A percentile compares a stretch with the other conserved stretches of the same genome.
Evolutionary conservation across 2,113 vertebrate genomes (phyloP).

Genomic region (Delphinapterus leucas): DNA sequence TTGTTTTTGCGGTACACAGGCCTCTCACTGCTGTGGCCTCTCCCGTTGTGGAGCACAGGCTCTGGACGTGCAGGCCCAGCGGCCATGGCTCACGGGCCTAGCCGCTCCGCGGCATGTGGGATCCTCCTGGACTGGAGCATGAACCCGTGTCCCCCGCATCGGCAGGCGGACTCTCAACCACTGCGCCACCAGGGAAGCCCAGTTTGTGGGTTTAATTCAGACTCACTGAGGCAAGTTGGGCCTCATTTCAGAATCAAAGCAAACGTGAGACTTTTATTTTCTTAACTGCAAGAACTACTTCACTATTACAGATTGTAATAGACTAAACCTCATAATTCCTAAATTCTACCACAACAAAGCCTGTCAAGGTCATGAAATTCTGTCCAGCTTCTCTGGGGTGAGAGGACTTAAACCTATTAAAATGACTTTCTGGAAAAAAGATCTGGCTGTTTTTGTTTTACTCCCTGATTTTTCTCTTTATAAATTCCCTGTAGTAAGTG

Average conservation of each 20-base stretch:
- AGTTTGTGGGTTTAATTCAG: neutral
- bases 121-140: too few species aligned
- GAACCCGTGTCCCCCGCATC: too few species aligned
- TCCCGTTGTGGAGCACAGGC: too few species aligned
- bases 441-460: neutral
- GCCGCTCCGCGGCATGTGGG: too few species aligned
- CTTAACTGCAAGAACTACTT: neutral
- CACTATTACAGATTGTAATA: neutral
- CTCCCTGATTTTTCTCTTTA: neutral
- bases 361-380: neutral
- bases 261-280: neutral
- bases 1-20: too few species aligned
- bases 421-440: neutral
- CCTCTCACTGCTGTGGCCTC: too few species aligned
- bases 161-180: too few species aligned
- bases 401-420: slow-evolving; percentile 1
- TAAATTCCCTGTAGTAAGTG: neutral
- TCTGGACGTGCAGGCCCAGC: too few species aligned
- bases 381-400: neutral
- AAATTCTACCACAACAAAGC: neutral
- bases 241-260: neutral
- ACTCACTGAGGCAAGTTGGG: neutral
- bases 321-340: neutral
- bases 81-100: too few species aligned
- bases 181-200: too few species aligned